Base-by-base conservation (phyloP, 2,113 vertebrate species). In the Thalassoma bifasciatum region DNA sequence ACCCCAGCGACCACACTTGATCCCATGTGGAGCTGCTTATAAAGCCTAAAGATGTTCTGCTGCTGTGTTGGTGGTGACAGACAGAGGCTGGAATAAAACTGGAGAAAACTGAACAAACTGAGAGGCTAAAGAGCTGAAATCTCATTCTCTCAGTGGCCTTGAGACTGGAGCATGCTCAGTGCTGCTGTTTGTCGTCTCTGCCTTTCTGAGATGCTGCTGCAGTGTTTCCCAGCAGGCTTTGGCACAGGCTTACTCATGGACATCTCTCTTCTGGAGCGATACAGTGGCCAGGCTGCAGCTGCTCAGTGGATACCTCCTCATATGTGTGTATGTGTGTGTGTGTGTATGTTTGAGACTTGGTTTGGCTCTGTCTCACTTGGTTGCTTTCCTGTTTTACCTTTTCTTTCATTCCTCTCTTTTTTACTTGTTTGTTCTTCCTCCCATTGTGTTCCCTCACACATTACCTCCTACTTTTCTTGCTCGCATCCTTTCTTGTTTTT, bases 151-250 rank as follows among this genome's bases (percentile, higher is more conserved):
- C 47, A 17, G 69, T 72, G 87, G 86, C 90, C 83, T 89, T 87
- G 89, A 82, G 79, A 82, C 68, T 57, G 76, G 86, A 89, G 90
- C 90, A 90, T 88, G 86, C 89, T 84, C 86, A 86, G 87, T 88
- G 79, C 79, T 82, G 79, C 46, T 85, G 83, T 85, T 82, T 84
- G 84, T 87, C 84, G 68, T 84, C 56, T 75, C 73, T 82, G 66
- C 79, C 79, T 83, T 85, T 82, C 75, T 58, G 81, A 86, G 88
- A 89, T 83, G 91, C 86, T 89, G 65, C 92, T 83, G 92, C 91
- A 92, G 89, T 89, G 85, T 84, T 83, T 92, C 89, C 90, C 91
- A 91, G 89, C 83, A 89, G 89, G 88, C 90, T 89, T 49, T 79
- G 83, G 90, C 85, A 84, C 79, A 65, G 76, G 67, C 86, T 90